Conservation (phyloP, 2,888 invertebrate genomes). For the Metacarcinus magister region DNA sequence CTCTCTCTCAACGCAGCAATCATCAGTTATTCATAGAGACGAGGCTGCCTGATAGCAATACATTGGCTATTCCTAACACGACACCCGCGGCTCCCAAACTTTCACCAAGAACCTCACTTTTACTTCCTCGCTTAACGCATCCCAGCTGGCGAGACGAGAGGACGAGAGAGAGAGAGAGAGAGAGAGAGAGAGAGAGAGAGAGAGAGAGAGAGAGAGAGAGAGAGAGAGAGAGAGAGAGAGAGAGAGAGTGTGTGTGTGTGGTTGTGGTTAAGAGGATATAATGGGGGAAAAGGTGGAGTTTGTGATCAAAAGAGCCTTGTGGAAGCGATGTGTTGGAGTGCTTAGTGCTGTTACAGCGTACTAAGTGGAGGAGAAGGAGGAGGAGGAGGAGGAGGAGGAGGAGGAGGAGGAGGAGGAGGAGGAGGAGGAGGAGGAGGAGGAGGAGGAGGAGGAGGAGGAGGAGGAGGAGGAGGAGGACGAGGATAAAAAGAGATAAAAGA, state of each 20-base stretch:
- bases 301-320: background rate
- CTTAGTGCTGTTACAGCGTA: background rate
- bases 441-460: background rate
- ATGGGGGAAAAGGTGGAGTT: too few relatives aligned
- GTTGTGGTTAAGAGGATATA: background rate
- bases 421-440: slow-evolving; percentile 5
- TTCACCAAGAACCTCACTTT: slow-evolving; percentile 62
- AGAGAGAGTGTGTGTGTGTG: background rate
- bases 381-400: slow-evolving; percentile 35
- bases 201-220: background rate
- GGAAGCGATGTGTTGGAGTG: background rate
- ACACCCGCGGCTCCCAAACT: slow-evolving; percentile 56
- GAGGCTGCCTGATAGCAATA: slow-evolving; percentile 68
- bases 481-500: background rate
- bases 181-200: slow-evolving; percentile 1
- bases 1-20: slow-evolving; percentile 69
- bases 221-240: background rate
- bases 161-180: background rate
- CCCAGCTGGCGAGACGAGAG: slow-evolving; percentile 1
- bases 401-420: slow-evolving; percentile 47
- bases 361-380: background rate
- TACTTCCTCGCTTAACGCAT: slow-evolving; percentile 53
- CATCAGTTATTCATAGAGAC: slow-evolving; percentile 74
- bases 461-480: slow-evolving; percentile 54
- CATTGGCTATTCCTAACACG: slow-evolving; percentile 73